Base-by-base conservation (phyloP, 2,888 invertebrate genomes). In the Campoletis raptor region DNA sequence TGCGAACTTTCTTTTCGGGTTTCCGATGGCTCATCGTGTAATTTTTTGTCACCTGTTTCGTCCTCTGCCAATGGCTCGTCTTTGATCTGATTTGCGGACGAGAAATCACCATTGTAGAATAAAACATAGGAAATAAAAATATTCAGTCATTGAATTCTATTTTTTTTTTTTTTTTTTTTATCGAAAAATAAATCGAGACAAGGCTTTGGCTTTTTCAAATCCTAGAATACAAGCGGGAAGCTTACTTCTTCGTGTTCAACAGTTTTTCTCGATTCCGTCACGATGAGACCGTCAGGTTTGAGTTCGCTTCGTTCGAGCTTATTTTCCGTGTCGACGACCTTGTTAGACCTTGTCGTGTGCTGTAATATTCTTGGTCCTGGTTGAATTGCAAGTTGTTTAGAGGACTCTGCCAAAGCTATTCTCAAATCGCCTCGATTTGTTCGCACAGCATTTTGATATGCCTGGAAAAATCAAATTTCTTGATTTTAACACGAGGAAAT, bases 241-340 rank as follows among this genome's bases (percentile, higher is more conserved):
- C 87, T 88, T 84, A 95, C 95, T 93, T 97, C 96, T 94, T 98
- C 98, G 95, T 98, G 98, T 93, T 98, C 97, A 88, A 97, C 97
- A 82, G 97, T 97, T 91, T 97, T 96, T 91, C 97, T 96, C 88
- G 96, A 97, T 95, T 98, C 98, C 10, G 98, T 98, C 89, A 98
- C 96, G 91, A 98, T 96, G 88, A 97, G 97, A 48, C 98, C 98
- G 95, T 98, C 97, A 52, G 97, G 96, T 89, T 97, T 96, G 72
- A 97, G 95, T 70, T 97, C 96, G 92, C 97, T 97, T 87, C 97
- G 95, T 94, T 98, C 97, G 90, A 96, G 96, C 87, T 97, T 97
- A 92, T 98, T 97, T 95, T 98, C 98, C 88, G 98, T 98, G 94
- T 98, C 98, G 93, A 97, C 96, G 77, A 97, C 97, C 94, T 98